Evolutionary conservation across 2,888 invertebrate species (phyloP).

Genomic region (Lampropteryx suffumata): DNA sequence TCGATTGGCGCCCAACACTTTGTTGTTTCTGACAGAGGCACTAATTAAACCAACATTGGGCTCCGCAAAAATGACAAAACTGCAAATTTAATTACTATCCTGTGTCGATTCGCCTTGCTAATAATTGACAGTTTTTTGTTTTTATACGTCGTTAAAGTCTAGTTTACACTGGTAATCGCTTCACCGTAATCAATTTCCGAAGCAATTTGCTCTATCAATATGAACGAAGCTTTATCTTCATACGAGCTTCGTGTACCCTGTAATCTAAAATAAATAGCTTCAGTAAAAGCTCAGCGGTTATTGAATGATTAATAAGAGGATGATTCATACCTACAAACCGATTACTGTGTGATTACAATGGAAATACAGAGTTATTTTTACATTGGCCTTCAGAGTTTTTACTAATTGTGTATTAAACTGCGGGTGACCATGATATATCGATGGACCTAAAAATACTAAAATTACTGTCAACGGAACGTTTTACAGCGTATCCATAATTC

Average conservation of each 20-base stretch:
- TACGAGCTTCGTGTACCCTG: constrained; percentile 26
- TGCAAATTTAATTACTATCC: constrained; percentile 35
- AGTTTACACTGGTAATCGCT: constrained; percentile 26
- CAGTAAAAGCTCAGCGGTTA: constrained; percentile 40
- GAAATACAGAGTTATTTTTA: constrained; percentile 44
- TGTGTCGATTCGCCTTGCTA: constrained; percentile 27
- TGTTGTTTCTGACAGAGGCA: constrained; percentile 42
- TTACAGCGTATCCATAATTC: constrained; percentile 41
- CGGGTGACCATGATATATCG: constrained; percentile 45
- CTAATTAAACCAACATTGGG: constrained; percentile 47
- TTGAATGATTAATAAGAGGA: constrained; percentile 42
- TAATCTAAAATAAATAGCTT: constrained; percentile 38
- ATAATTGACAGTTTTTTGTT: constrained; percentile 36
- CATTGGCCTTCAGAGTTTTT: constrained; percentile 42
- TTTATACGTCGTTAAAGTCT: constrained; percentile 25
- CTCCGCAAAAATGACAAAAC: constrained; percentile 40
- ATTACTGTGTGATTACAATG: constrained; percentile 38
- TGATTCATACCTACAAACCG: constrained; percentile 40
- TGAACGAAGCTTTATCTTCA: constrained; percentile 26
- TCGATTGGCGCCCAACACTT: constrained; percentile 59
- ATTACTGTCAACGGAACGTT: constrained; percentile 46
- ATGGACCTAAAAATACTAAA: constrained; percentile 42
- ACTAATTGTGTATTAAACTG: constrained; percentile 47
- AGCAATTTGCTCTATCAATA: constrained; percentile 26
- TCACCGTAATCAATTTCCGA: constrained; percentile 25